Evolutionary conservation across 64 coral and sea anemone genomes (phyloP).

Genomic region (Montipora foliosa): DNA sequence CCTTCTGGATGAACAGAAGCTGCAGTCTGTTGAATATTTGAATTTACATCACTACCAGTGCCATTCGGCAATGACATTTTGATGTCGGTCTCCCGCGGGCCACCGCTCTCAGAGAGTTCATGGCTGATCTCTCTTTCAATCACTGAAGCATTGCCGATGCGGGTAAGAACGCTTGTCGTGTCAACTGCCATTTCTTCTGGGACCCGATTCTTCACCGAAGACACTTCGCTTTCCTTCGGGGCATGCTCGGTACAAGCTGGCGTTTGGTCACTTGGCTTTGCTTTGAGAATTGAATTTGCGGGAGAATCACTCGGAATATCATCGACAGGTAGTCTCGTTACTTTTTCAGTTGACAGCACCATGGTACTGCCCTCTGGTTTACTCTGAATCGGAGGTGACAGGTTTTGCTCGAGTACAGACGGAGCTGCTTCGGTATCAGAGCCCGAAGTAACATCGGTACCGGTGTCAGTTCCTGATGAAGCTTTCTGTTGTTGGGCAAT

Average conservation of each 20-base stretch:
- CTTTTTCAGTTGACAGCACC: background rate
- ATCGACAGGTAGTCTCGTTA: background rate
- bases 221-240: background rate
- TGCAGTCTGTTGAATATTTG: background rate
- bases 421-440: conserved; percentile 25
- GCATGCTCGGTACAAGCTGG: conserved; percentile 21
- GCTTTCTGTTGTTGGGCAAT: conserved; percentile 55
- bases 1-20: background rate
- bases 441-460: conserved; percentile 39
- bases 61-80: background rate
- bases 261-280: conserved; percentile 16
- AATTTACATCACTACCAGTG: background rate
- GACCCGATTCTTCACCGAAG: background rate
- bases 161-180: background rate
- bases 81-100: background rate
- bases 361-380: background rate
- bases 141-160: background rate
- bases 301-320: background rate
- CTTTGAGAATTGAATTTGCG: background rate
- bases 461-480: conserved; percentile 60
- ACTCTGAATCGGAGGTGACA: background rate
- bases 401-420: background rate
- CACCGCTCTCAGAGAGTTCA: background rate
- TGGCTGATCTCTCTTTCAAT: background rate
- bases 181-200: background rate